A percentile compares a stretch with the other conserved stretches of the same genome.
These are phyloP conservation scores for Spisula subtruncata DNA, from an alignment of 2,888 invertebrate genomes.

Conservation along the genomic window DNA sequence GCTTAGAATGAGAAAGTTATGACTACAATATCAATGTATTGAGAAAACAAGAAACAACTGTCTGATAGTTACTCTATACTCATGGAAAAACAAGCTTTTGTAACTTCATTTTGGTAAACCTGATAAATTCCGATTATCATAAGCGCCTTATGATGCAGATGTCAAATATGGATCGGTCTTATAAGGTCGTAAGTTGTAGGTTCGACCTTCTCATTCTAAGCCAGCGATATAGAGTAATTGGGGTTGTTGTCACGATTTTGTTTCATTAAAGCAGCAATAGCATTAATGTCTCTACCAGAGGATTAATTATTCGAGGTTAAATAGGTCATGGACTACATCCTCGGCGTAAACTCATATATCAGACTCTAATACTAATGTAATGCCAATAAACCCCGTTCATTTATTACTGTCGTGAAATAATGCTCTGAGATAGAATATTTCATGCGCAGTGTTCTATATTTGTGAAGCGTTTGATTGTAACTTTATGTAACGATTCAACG, in stretches of 20 bases:
- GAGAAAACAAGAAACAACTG: too few relatives aligned
- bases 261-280: neutral
- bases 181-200: too few relatives aligned
- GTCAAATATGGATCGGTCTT: too few relatives aligned
- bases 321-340: neutral
- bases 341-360: neutral
- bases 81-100: too few relatives aligned
- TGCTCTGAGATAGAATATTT: neutral
- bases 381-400: neutral
- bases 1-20: too few relatives aligned
- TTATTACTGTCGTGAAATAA: slow-evolving; percentile 9
- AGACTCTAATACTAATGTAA: neutral
- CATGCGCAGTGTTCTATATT: neutral
- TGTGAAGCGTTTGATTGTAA: neutral
- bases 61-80: too few relatives aligned
- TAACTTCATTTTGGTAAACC: too few relatives aligned
- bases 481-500: neutral
- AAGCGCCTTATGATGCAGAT: too few relatives aligned
- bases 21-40: too few relatives aligned
- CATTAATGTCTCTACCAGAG: neutral
- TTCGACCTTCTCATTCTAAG: too few relatives aligned
- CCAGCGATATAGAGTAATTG: too few relatives aligned
- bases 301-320: neutral
- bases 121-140: too few relatives aligned
- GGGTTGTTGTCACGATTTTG: neutral